These are phyloP conservation scores for Oryzias javanicus DNA, from an alignment of 2,113 vertebrate species.

Conservation along the genomic window DNA sequence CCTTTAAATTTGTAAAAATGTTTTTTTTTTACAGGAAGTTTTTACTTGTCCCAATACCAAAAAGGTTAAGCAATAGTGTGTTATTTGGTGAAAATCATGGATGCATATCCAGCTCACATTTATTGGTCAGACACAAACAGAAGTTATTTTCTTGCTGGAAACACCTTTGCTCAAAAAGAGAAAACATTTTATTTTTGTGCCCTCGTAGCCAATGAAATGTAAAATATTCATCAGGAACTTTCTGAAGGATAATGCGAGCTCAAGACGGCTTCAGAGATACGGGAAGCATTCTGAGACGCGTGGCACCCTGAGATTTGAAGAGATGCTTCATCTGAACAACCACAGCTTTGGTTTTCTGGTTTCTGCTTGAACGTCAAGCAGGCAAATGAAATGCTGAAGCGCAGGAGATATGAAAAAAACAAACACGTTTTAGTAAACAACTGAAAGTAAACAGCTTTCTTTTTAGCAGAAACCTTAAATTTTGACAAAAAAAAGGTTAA, in stretches of 20 bases:
- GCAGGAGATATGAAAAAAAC: no score
- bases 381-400: background rate
- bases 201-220: background rate
- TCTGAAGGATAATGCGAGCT: no score
- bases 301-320: constrained; percentile 35
- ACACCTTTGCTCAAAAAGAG: no score
- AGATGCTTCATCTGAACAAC: constrained; percentile 16
- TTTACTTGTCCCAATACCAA: background rate
- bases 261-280: background rate
- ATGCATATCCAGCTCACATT: background rate
- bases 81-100: background rate
- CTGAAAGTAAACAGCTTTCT: no score
- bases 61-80: background rate
- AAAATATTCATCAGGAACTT: background rate
- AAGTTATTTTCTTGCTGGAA: background rate
- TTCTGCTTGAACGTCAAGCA: constrained; percentile 3
- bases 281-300: constrained; percentile 23
- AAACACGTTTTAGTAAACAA: no score
- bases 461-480: no score
- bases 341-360: constrained; percentile 19
- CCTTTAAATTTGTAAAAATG: background rate
- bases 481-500: no score
- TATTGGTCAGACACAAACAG: background rate
- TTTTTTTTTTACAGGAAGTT: no score
- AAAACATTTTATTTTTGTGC: no score